Evolutionary conservation across 2,888 invertebrate species (phyloP).

Genomic region (Platynereis dumerilii): DNA sequence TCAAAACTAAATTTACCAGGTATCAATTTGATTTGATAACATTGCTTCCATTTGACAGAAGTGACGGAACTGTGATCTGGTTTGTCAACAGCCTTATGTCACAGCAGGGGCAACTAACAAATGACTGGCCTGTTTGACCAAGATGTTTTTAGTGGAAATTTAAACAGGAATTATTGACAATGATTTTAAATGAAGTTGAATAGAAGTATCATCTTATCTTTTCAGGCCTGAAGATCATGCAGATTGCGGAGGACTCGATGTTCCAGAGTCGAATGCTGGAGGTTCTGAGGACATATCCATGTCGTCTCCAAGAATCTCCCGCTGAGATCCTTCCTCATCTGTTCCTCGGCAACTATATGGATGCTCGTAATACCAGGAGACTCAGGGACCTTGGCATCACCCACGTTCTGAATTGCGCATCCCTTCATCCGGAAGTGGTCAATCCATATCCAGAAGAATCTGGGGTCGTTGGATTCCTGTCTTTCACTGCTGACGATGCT

Average conservation of each 20-base stretch:
- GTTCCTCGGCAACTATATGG: slow-evolving; percentile 21
- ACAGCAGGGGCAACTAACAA: too few relatives aligned
- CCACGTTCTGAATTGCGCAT: slow-evolving; percentile 24
- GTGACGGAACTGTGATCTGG: too few relatives aligned
- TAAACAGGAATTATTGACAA: too few relatives aligned
- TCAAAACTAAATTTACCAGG: too few relatives aligned
- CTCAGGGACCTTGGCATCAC: slow-evolving; percentile 18
- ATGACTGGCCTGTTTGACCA: too few relatives aligned
- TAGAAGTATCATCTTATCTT: too few relatives aligned
- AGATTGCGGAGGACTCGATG: slow-evolving; percentile 5
- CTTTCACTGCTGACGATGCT: slow-evolving; percentile 16
- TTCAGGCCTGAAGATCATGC: not conserved
- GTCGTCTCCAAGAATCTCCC: not conserved
- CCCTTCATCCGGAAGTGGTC: not conserved
- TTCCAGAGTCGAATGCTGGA: slow-evolving; percentile 5
- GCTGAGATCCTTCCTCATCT: slow-evolving; percentile 9
- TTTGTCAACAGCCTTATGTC: too few relatives aligned
- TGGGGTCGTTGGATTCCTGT: slow-evolving; percentile 10
- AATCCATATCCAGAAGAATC: slow-evolving; percentile 14
- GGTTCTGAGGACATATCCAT: not conserved
- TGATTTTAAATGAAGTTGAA: too few relatives aligned
- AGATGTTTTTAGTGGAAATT: too few relatives aligned
- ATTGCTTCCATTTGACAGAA: too few relatives aligned
- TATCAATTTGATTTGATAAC: too few relatives aligned
- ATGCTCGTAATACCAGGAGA: slow-evolving; percentile 9